Evolutionary conservation across 1,140 invertebrate genomes (phyloP).

Genomic region (Cecropterus lyciades): DNA sequence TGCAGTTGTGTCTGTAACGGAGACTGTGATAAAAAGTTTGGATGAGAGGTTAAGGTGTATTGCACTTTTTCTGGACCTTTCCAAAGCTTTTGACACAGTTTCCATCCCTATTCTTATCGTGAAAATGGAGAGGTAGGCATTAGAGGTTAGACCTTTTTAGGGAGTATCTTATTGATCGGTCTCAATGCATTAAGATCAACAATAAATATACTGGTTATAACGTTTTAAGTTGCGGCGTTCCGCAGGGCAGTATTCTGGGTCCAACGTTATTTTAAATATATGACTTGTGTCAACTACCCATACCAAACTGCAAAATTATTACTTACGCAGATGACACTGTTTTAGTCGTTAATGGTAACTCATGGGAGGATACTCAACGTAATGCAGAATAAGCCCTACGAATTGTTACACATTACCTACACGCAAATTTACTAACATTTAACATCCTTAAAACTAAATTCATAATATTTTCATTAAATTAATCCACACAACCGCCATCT

Average conservation of each 20-base stretch:
- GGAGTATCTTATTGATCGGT: not conserved
- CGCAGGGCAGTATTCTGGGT: not conserved
- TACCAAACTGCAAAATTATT: no score
- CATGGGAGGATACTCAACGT: no score
- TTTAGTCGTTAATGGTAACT: no score
- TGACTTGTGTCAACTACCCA: no score
- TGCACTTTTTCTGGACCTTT: not conserved
- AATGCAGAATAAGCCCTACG: no score
- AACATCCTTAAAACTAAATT: no score
- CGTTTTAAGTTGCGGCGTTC: not conserved
- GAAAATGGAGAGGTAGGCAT: not conserved
- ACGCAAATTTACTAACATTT: no score
- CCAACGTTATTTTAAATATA: not conserved
- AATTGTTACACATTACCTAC: no score
- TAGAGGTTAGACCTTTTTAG: not conserved
- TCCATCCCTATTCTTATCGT: not conserved
- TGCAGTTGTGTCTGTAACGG: not conserved
- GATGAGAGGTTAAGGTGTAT: not conserved
- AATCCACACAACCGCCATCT: no score
- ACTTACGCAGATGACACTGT: no score
- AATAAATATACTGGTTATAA: not conserved
- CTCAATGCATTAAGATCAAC: not conserved
- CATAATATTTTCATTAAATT: no score
- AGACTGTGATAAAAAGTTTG: not conserved
- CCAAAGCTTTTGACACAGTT: not conserved